Conservation (phyloP, 2,888 invertebrate species). For the Ferrisia virgata region DNA sequence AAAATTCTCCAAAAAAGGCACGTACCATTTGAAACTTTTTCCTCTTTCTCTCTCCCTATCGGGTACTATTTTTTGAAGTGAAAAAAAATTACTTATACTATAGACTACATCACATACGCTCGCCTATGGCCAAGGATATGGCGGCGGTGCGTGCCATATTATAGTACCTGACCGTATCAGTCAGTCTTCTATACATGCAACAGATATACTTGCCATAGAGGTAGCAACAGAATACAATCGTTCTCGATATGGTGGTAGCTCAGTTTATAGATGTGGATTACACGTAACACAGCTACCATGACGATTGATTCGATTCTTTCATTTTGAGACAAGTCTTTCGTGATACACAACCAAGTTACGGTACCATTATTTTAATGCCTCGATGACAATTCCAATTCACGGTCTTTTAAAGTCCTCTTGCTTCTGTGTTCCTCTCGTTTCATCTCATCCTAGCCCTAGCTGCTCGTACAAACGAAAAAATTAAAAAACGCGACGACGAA, state of each 20-base stretch:
- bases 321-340: neutral
- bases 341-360: neutral
- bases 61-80: neutral
- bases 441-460: neutral
- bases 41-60: neutral
- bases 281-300: constrained; percentile 27
- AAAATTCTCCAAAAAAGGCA: neutral
- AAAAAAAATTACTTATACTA: neutral
- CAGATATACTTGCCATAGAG: neutral
- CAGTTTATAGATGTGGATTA: constrained; percentile 18
- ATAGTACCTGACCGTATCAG: constrained; percentile 22
- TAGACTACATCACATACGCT: too few relatives aligned
- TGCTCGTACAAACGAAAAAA: neutral
- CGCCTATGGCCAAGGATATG: neutral
- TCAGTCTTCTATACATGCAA: neutral
- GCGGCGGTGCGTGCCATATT: constrained; percentile 14
- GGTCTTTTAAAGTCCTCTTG: neutral
- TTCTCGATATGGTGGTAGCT: constrained; percentile 5
- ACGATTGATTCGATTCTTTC: constrained; percentile 23
- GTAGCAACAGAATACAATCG: neutral
- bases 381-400: constrained; percentile 30
- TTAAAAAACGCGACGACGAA: constrained; percentile 3
- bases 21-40: neutral
- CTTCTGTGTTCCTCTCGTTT: too few relatives aligned
- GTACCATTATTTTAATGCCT: constrained; percentile 28